Percentiles rank a stretch among this genome's conserved stretches.
phyloP scores from a whole-genome alignment of 2,888 invertebrate species.

The Apodemia hepburni region DNA sequence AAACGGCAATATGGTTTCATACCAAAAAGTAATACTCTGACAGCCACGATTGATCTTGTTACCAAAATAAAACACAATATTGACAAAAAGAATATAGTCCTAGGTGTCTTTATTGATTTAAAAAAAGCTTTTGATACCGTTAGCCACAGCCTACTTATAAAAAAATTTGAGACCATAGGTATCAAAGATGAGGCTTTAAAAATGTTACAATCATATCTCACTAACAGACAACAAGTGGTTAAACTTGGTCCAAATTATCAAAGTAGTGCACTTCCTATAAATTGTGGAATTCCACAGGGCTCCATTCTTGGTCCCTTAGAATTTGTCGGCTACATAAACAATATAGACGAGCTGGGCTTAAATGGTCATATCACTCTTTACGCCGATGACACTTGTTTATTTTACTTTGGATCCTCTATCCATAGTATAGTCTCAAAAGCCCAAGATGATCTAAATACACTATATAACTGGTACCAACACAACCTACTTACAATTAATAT shows the following conservation, averaged over 20 bases:
- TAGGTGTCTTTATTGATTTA: conserved; percentile 15
- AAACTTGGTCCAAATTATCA: neutral
- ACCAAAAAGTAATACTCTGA: neutral
- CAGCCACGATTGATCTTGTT: neutral
- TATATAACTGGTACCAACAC: conserved; percentile 3
- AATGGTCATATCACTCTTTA: conserved; percentile 16
- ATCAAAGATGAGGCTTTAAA: neutral
- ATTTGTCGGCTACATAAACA: conserved; percentile 16
- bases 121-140: too few species aligned
- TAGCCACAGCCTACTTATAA: neutral
- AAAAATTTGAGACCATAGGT: conserved; percentile 10
- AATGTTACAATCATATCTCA: neutral
- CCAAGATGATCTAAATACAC: conserved; percentile 4
- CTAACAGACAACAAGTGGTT: neutral
- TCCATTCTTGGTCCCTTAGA: conserved; percentile 16
- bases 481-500: conserved; percentile 12
- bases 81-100: conserved; percentile 10
- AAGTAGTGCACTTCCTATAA: conserved; percentile 2
- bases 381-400: neutral
- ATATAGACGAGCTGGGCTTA: conserved; percentile 6
- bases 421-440: conserved; percentile 5
- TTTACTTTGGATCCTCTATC: conserved; percentile 9
- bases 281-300: conserved; percentile 16
- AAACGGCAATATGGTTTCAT: conserved; percentile 1
- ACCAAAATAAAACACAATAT: conserved; percentile 10